Conservation (phyloP, 2,797 vertebrate species). For the Pseudochaenichthys georgianus region DNA sequence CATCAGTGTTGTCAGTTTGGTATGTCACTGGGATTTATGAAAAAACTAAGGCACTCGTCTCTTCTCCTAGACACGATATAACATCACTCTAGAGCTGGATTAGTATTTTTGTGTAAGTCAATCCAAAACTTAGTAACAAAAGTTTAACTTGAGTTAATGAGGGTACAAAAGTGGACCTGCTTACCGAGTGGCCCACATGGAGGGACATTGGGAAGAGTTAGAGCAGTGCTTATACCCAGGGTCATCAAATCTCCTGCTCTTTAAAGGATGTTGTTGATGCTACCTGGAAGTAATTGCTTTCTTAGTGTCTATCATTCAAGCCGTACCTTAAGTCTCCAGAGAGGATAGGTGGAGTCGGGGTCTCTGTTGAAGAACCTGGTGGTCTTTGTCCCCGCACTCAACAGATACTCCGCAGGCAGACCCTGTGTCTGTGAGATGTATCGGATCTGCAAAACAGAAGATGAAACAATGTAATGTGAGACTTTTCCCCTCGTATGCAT, state of each 20-base stretch:
- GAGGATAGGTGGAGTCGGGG: constrained; percentile 95
- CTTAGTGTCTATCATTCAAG: constrained; percentile 17
- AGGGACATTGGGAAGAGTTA: constrained; percentile 29
- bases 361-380: constrained; percentile 99
- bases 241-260: neutral
- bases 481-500: constrained; percentile 27
- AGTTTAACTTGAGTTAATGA: constrained; percentile 52
- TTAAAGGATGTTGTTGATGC: constrained; percentile 1
- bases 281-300: neutral
- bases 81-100: constrained; percentile 6
- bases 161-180: constrained; percentile 10
- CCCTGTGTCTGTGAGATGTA: constrained; percentile 99
- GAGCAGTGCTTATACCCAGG: constrained; percentile 7
- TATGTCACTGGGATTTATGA: constrained; percentile 21
- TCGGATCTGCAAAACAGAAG: constrained; percentile 90
- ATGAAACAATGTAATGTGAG: constrained; percentile 20
- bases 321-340: constrained; percentile 98
- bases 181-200: constrained; percentile 57
- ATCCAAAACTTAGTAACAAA: constrained; percentile 14
- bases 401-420: constrained; percentile 97
- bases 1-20: constrained; percentile 21
- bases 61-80: neutral
- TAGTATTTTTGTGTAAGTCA: constrained; percentile 26
- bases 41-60: neutral
- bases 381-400: constrained; percentile 99